These are phyloP conservation scores for Teleogryllus oceanicus DNA, from an alignment of 2,888 invertebrate species.

Conservation along the genomic window DNA sequence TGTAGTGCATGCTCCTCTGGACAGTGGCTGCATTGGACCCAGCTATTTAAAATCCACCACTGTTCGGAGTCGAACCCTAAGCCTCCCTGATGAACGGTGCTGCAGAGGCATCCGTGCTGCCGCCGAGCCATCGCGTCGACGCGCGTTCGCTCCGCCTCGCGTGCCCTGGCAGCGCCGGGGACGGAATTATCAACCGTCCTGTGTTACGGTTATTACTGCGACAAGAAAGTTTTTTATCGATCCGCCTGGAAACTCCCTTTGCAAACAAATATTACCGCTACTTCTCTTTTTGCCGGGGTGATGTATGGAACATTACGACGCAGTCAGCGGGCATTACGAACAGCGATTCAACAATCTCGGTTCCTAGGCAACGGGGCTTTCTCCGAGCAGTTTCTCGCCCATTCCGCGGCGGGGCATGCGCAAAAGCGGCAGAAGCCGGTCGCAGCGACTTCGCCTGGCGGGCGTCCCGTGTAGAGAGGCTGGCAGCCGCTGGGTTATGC, in stretches of 20 bases:
- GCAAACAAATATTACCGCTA: constrained; percentile 1
- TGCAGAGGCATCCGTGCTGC: too few species aligned
- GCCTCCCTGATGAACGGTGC: too few species aligned
- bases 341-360: constrained; percentile 18
- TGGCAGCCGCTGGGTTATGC: too few species aligned
- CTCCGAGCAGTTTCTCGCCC: not conserved
- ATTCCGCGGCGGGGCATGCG: not conserved
- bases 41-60: too few species aligned
- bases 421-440: not conserved
- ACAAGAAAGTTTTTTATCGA: constrained; percentile 18
- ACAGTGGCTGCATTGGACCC: too few species aligned
- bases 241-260: constrained; percentile 1
- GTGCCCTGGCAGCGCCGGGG: not conserved
- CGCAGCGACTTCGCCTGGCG: not conserved
- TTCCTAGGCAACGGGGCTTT: not conserved
- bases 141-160: not conserved
- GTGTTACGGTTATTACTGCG: constrained; percentile 18
- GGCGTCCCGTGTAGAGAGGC: too few species aligned
- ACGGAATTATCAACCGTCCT: not conserved
- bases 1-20: too few species aligned
- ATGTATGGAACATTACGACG: not conserved
- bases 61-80: too few species aligned
- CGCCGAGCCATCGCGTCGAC: too few species aligned
- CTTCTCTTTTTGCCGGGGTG: not conserved
- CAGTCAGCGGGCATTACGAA: constrained; percentile 1